Conservation (phyloP, 2,797 vertebrate genomes). For the Bryconaethiops microstoma region DNA sequence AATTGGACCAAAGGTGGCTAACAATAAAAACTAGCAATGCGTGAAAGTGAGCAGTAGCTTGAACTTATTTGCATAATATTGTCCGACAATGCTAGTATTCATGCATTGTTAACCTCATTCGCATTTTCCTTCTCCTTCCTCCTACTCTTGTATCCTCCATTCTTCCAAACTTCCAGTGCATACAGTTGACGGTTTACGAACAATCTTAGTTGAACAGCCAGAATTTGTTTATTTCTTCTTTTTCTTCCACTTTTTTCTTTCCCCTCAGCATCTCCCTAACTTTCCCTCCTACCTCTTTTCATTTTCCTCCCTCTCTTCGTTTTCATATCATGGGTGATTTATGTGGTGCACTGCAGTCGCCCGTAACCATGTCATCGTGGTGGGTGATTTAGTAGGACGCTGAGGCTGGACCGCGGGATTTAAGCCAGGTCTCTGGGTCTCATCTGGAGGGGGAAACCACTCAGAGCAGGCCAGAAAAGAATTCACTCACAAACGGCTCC, state of each 20-base stretch:
- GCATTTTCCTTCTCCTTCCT: background rate
- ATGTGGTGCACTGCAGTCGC: slow-evolving; percentile 51
- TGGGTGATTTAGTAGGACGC: slow-evolving; percentile 60
- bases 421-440: slow-evolving; percentile 57
- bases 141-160: background rate
- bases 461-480: slow-evolving; percentile 52
- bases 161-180: background rate
- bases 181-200: background rate
- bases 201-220: background rate
- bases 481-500: slow-evolving; percentile 53
- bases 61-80: slow-evolving; percentile 9
- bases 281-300: slow-evolving; percentile 36
- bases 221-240: background rate
- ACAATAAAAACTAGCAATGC: background rate
- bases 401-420: slow-evolving; percentile 49
- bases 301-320: background rate
- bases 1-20: background rate
- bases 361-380: slow-evolving; percentile 65
- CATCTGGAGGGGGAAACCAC: slow-evolving; percentile 49
- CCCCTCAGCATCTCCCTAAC: slow-evolving; percentile 5
- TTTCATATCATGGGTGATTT: slow-evolving; percentile 65
- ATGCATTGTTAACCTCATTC: background rate
- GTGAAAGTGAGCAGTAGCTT: background rate
- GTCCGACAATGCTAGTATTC: background rate
- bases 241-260: slow-evolving; percentile 14